Percentiles rank a stretch among this genome's conserved stretches.
Conservation (phyloP, 2,888 invertebrate species). For the Leptothorax acervorum region DNA sequence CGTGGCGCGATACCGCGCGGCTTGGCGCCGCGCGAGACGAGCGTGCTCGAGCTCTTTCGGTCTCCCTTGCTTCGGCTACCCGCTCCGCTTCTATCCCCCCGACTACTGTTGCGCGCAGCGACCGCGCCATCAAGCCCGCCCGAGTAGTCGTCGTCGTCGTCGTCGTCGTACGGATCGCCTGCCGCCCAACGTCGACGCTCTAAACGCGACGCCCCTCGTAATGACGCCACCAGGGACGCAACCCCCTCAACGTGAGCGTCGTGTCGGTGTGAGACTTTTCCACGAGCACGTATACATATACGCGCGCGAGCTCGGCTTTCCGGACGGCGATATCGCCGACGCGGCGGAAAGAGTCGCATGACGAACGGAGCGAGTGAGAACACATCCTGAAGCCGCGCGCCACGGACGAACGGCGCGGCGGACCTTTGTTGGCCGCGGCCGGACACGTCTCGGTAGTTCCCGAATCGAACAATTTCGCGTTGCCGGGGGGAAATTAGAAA, state of each 20-base stretch:
- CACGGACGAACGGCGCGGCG: constrained; percentile 34
- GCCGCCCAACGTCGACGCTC: constrained; percentile 81
- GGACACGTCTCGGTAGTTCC: constrained; percentile 32
- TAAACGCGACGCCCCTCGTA: constrained; percentile 83
- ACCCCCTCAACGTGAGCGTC: constrained; percentile 60
- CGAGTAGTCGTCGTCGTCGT: constrained; percentile 54
- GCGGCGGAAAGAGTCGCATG: constrained; percentile 28
- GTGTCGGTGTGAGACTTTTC: constrained; percentile 62
- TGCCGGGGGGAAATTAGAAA: constrained; percentile 47
- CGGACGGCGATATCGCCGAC: constrained; percentile 42
- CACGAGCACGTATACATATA: constrained; percentile 44
- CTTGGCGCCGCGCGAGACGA: constrained; percentile 37
- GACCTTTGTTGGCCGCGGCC: constrained; percentile 20
- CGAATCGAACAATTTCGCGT: constrained; percentile 38
- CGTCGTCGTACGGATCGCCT: constrained; percentile 69
- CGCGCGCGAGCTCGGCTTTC: constrained; percentile 46
- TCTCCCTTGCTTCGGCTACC: constrained; percentile 56
- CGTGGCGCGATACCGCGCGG: constrained; percentile 33
- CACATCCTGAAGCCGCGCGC: constrained; percentile 32
- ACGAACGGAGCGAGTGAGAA: constrained; percentile 45
- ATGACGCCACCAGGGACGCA: constrained; percentile 83
- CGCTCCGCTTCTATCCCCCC: constrained; percentile 55
- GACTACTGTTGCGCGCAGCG: constrained; percentile 65
- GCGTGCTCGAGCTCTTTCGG: constrained; percentile 52
- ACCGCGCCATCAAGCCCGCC: constrained; percentile 62